Base-by-base conservation (phyloP, 2,113 vertebrate genomes). In the Sula dactylatra region DNA sequence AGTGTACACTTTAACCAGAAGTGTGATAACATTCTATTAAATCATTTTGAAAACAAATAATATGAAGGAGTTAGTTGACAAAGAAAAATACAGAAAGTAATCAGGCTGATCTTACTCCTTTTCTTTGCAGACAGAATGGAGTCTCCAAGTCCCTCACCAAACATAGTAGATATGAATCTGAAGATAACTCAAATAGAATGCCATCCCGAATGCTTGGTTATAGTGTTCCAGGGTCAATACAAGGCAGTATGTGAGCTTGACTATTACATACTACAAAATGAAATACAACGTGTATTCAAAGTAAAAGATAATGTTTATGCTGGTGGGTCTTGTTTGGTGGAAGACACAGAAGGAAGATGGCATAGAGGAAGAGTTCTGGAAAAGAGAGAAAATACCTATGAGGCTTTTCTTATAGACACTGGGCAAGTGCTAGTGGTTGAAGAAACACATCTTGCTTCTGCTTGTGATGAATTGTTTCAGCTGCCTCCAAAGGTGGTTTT, bases 341-440 rank as follows among this genome's bases (percentile, higher is more conserved):
- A 99, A 98, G 99, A 99, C 71, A 45, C 94, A 42, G 71, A 92
- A 86, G 98, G 98, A 74, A 97, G 80, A 76, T 99, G 99, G 99
- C 98, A 98, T 84, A 98, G 99, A 98, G 99, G 99, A 98, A 98
- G 98, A 98, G 97, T 99, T 86, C 94, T 99, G 87, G 97, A 97
- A 79, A 98, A 97, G 92, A 97, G 77, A 36, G 96, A 96, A 5
- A 91, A 96, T 61, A 49, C 95, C 34, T 99, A 83, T 90, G 98
- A 99, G 12, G 97, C 99, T 34, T 98, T 98, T 74, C 98, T 99
- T n/a, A 97, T 99, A 58, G 99, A 99, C 91, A 91, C 93, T 24
- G 99, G 99, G 24, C 98, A 98, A 21, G 74, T 99, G 32, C 72
- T 99, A 38, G 98, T 83, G 44, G 99, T 99, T 40, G 78, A 96